phyloP scores from a whole-genome alignment of 2,888 invertebrate species.

The Stomorhina lunata region DNA sequence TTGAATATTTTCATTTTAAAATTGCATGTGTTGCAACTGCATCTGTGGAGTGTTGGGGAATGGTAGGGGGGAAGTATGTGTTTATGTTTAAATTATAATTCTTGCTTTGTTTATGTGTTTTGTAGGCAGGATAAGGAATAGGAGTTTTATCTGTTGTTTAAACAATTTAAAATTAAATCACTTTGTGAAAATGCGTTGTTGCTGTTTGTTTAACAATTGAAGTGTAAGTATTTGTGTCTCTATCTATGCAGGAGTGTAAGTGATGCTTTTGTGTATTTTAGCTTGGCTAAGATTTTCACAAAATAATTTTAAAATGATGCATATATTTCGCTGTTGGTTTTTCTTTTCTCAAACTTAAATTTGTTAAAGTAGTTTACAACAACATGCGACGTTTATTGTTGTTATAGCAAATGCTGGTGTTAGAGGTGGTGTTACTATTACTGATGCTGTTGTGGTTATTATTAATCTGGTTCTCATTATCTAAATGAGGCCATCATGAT shows the following conservation, averaged over 20 bases:
- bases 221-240: neutral
- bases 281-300: constrained; percentile 62
- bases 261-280: constrained; percentile 21
- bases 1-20: constrained; percentile 9
- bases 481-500: constrained; percentile 76
- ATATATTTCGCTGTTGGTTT: constrained; percentile 26
- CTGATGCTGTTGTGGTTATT: neutral
- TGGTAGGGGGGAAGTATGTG: too few species aligned
- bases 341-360: neutral
- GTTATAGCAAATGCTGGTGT: neutral
- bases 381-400: constrained; percentile 56
- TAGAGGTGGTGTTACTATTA: neutral
- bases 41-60: neutral
- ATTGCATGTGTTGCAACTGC: constrained; percentile 38
- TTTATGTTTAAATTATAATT: neutral
- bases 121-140: neutral
- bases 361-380: constrained; percentile 43
- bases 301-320: constrained; percentile 31
- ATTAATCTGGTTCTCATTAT: neutral
- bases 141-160: neutral
- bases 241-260: neutral
- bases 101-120: neutral
- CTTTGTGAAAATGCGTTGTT: constrained; percentile 49
- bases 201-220: constrained; percentile 17
- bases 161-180: constrained; percentile 30